Percentiles rank a stretch among this genome's conserved stretches.
These are phyloP conservation scores for Notolabrus celidotus DNA, from an alignment of 2,797 vertebrate species.

Conservation along the genomic window DNA sequence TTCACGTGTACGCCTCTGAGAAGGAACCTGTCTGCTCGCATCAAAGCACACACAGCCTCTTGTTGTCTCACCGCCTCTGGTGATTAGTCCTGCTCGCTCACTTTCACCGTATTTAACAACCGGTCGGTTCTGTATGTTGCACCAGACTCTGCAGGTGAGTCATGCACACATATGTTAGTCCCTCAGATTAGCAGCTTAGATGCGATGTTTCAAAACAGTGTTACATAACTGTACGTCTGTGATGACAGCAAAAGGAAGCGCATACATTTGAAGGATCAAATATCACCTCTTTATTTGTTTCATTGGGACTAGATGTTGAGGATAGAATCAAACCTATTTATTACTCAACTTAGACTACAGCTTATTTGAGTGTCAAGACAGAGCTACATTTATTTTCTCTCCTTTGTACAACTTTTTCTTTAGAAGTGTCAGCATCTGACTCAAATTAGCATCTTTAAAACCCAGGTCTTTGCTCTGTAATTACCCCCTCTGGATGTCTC, in stretches of 20 bases:
- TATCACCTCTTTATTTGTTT: too few species aligned
- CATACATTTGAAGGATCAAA: too few species aligned
- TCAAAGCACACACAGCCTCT: constrained; percentile 63
- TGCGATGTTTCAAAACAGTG: not conserved
- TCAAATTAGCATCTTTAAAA: constrained; percentile 24
- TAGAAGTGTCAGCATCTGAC: constrained; percentile 24
- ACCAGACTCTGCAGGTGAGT: not conserved
- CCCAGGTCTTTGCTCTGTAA: too few species aligned
- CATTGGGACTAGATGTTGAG: too few species aligned
- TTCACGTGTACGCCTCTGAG: constrained; percentile 58
- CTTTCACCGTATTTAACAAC: constrained; percentile 41
- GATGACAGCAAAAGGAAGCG: not conserved
- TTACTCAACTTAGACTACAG: too few species aligned
- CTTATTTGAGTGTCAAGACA: too few species aligned
- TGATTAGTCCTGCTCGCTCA: constrained; percentile 61
- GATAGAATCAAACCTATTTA: too few species aligned
- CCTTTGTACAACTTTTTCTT: not conserved
- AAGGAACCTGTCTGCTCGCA: constrained; percentile 66
- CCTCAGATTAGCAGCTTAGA: not conserved
- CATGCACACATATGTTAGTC: not conserved
- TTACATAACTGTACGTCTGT: not conserved
- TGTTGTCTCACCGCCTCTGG: constrained; percentile 59
- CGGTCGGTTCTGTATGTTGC: constrained; percentile 9
- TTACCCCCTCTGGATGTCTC: too few species aligned
- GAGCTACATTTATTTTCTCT: too few species aligned